Conservation (phyloP, 1,140 invertebrate genomes). For the Calephelis nemesis region DNA sequence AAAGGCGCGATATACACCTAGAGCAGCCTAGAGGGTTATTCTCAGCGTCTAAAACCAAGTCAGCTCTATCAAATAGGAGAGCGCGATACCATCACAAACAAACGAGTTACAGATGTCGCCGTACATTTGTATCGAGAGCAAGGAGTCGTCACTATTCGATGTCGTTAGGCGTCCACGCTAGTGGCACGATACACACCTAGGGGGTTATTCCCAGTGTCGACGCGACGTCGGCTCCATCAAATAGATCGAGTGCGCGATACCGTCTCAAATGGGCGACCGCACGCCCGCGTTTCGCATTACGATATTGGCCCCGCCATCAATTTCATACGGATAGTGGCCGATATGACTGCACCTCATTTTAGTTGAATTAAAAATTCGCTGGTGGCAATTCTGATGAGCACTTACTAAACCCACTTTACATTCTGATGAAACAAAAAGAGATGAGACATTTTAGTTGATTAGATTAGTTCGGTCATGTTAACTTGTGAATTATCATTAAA, state of each 20-base stretch:
- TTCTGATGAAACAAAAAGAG: no score
- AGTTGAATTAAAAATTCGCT: constrained; percentile 7
- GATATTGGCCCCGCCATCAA: constrained; percentile 63
- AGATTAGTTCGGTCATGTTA: no score
- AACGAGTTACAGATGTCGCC: constrained; percentile 25
- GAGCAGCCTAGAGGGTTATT: constrained; percentile 39
- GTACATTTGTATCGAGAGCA: not conserved
- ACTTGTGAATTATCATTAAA: not conserved
- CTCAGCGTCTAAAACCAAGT: constrained; percentile 33
- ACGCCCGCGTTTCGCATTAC: constrained; percentile 64
- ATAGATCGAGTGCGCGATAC: constrained; percentile 68
- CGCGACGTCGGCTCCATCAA: constrained; percentile 61
- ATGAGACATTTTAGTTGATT: no score
- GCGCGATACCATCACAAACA: constrained; percentile 58
- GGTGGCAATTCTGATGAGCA: not conserved
- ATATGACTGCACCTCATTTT: constrained; percentile 20
- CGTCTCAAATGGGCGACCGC: constrained; percentile 49
- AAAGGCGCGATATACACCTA: constrained; percentile 19
- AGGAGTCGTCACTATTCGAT: not conserved
- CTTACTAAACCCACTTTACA: no score
- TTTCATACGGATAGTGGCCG: constrained; percentile 50
- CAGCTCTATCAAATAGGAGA: constrained; percentile 68
- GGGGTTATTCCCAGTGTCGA: constrained; percentile 37
- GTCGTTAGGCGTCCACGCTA: no score
- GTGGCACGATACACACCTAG: constrained; percentile 22